Evolutionary conservation across 1,140 invertebrate genomes (phyloP).

Genomic region (Rhynchophorus ferrugineus): DNA sequence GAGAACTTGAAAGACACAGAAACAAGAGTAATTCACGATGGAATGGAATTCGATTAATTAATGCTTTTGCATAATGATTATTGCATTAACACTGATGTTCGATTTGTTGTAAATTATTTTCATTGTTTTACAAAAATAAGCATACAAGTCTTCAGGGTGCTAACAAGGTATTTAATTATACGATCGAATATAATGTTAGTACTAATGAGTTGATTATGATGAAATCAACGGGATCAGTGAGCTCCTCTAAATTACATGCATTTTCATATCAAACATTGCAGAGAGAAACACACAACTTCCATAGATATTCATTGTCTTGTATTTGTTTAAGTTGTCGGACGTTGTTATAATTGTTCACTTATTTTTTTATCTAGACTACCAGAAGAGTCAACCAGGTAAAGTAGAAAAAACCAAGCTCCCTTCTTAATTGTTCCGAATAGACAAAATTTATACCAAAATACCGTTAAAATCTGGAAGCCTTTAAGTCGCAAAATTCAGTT

Average conservation of each 20-base stretch:
- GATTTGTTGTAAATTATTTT: no score
- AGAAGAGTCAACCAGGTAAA: conserved; percentile 32
- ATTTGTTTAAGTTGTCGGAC: conserved; percentile 9
- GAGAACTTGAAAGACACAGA: no score
- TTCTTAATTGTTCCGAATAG: conserved; percentile 5
- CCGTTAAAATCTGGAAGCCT: conserved; percentile 12
- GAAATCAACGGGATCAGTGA: background rate
- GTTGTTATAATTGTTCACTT: conserved; percentile 19
- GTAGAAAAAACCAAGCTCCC: conserved; percentile 24
- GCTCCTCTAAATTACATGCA: conserved; percentile 5
- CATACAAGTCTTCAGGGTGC: no score
- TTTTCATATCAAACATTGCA: background rate
- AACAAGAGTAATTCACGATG: no score
- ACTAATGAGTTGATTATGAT: no score
- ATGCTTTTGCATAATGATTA: no score
- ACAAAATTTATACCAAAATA: conserved; percentile 7
- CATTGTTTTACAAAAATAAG: no score
- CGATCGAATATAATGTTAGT: no score
- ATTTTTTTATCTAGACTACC: conserved; percentile 33
- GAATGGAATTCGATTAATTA: no score
- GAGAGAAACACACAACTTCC: background rate
- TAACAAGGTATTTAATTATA: no score
- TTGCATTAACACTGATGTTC: no score
- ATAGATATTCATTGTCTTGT: conserved; percentile 12
- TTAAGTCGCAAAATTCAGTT: conserved; percentile 12